Conservation (phyloP, 2,888 invertebrate species). For the Cactoblastis cactorum region DNA sequence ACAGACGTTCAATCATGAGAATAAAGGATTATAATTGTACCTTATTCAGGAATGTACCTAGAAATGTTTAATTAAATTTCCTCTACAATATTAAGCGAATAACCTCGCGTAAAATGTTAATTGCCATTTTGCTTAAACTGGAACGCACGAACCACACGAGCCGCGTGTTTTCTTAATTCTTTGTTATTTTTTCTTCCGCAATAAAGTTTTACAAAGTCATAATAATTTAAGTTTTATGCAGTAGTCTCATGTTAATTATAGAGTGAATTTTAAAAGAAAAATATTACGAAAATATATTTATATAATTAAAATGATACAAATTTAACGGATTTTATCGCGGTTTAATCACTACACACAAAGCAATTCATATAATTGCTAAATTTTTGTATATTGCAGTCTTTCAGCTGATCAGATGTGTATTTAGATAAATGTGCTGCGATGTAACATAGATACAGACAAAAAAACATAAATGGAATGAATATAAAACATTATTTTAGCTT, state of each 20-base stretch:
- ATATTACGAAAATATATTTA: too few relatives aligned
- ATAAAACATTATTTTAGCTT: too few relatives aligned
- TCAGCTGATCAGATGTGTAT: too few relatives aligned
- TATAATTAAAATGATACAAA: too few relatives aligned
- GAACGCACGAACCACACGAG: slow-evolving; percentile 7
- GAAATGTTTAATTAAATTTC: slow-evolving; percentile 12
- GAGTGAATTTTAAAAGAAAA: too few relatives aligned
- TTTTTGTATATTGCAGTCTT: too few relatives aligned
- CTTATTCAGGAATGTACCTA: slow-evolving; percentile 8
- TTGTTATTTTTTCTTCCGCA: slow-evolving; percentile 4
- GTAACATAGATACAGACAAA: too few relatives aligned
- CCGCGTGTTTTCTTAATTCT: slow-evolving; percentile 4
- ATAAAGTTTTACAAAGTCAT: background rate
- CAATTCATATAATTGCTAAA: too few relatives aligned
- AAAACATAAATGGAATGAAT: too few relatives aligned
- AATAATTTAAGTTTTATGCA: background rate
- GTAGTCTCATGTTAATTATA: background rate
- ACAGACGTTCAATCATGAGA: slow-evolving; percentile 9
- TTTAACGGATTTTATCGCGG: too few relatives aligned
- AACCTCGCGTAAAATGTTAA: slow-evolving; percentile 12
- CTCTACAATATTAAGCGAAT: slow-evolving; percentile 9
- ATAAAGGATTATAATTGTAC: slow-evolving; percentile 11
- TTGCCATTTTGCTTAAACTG: slow-evolving; percentile 11
- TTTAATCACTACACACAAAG: too few relatives aligned
- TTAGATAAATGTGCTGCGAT: too few relatives aligned